Evolutionary conservation across 2,113 vertebrate species (phyloP).

Genomic region (Lophochroa leadbeateri): DNA sequence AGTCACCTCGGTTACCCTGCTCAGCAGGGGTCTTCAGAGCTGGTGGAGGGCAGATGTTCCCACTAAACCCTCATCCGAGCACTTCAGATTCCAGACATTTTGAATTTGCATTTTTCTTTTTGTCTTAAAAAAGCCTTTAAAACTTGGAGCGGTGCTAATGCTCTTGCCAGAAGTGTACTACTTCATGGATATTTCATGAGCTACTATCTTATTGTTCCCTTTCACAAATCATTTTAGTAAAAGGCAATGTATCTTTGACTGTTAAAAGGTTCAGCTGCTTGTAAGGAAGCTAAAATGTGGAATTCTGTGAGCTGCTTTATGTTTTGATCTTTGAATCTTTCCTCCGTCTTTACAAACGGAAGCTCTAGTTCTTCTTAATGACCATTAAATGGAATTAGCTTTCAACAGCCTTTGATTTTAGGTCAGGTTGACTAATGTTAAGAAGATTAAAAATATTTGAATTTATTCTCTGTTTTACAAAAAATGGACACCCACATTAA

Average conservation of each 20-base stretch:
- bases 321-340: not conserved
- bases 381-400: not conserved
- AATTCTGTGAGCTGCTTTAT: not conserved
- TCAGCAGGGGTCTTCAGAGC: not conserved
- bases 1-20: not conserved
- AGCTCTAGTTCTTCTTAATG: not conserved
- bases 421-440: slow-evolving; percentile 8
- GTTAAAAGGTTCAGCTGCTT: not conserved
- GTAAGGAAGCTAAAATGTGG: not conserved
- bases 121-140: not conserved
- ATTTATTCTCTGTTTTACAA: not conserved
- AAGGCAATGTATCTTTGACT: not conserved
- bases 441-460: slow-evolving; percentile 17
- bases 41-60: not conserved
- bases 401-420: not conserved
- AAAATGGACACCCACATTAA: not conserved
- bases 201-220: not conserved
- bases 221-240: not conserved
- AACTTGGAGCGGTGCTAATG: not conserved
- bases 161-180: not conserved
- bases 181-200: not conserved
- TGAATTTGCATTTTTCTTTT: not conserved
- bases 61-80: not conserved
- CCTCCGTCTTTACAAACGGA: not conserved
- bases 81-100: not conserved